phyloP scores from a whole-genome alignment of 2,113 vertebrate genomes.

The Callocephalon fimbriatum region DNA sequence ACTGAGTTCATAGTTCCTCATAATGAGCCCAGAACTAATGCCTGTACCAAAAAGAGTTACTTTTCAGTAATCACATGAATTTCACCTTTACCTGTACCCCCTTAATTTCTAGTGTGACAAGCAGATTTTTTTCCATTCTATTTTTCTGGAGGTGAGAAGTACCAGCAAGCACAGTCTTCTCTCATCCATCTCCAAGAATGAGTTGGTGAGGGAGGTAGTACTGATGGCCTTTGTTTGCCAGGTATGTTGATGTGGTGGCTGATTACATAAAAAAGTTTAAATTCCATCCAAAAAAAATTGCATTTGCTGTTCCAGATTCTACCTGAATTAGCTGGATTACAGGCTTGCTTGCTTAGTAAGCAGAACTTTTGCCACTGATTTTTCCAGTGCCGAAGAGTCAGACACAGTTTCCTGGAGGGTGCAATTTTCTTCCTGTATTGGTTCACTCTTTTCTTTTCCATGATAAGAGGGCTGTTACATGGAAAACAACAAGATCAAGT shows the following conservation, averaged over 20 bases:
- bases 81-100: background rate
- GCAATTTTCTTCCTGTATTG: background rate
- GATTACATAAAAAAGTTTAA: background rate
- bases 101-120: background rate
- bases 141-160: slow-evolving; percentile 1
- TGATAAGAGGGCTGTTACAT: background rate
- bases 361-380: background rate
- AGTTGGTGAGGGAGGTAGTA: background rate
- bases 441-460: background rate
- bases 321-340: background rate
- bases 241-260: background rate
- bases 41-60: slow-evolving; percentile 23
- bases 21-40: slow-evolving; percentile 13
- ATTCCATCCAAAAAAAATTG: background rate
- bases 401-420: background rate
- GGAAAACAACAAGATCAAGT: background rate
- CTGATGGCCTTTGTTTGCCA: background rate
- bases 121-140: background rate
- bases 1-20: slow-evolving; percentile 31
- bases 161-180: background rate
- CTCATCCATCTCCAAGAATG: background rate
- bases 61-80: background rate
- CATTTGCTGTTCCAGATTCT: background rate
- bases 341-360: background rate
- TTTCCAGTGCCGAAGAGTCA: background rate